phyloP scores from a whole-genome alignment of 1,140 invertebrate genomes.

The Branchinecta lindahli region DNA sequence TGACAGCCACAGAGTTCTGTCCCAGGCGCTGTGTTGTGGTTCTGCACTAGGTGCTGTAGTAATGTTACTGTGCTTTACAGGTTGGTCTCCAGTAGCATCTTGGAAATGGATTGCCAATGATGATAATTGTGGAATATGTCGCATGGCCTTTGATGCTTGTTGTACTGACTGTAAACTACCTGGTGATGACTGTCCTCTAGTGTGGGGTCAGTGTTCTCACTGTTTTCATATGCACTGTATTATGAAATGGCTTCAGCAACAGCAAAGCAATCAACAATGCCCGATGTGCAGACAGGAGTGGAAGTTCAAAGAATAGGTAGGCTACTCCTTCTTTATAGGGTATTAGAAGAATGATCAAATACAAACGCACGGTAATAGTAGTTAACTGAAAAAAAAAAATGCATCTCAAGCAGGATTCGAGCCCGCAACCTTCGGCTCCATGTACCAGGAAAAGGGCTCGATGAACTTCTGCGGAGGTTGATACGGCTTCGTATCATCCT shows the following conservation, averaged over 20 bases:
- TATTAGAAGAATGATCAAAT: too few species aligned
- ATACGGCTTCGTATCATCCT: too few species aligned
- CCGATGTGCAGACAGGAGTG: conserved; percentile 99
- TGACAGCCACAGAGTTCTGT: too few species aligned
- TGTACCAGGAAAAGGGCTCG: too few species aligned
- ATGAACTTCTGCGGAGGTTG: too few species aligned
- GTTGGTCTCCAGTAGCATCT: conserved; percentile 86
- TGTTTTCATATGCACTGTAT: conserved; percentile 99
- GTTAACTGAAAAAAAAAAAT: too few species aligned
- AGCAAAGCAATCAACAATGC: conserved; percentile 86
- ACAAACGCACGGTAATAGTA: too few species aligned
- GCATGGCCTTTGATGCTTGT: conserved; percentile 95
- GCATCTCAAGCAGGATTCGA: too few species aligned
- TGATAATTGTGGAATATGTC: conserved; percentile 97
- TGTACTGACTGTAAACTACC: conserved; percentile 97
- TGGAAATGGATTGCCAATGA: conserved; percentile 99
- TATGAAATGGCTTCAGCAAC: conserved; percentile 96
- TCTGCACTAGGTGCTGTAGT: too few species aligned
- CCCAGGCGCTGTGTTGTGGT: too few species aligned
- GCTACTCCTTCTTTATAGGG: too few species aligned
- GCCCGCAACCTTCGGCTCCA: too few species aligned
- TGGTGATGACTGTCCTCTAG: conserved; percentile 95
- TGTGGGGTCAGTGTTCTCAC: conserved; percentile 96
- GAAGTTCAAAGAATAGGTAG: conserved; percentile 72
- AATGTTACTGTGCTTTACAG: conserved; percentile 30